Conservation (phyloP, 2,888 invertebrate species). For the Siphlonurus alternatus region DNA sequence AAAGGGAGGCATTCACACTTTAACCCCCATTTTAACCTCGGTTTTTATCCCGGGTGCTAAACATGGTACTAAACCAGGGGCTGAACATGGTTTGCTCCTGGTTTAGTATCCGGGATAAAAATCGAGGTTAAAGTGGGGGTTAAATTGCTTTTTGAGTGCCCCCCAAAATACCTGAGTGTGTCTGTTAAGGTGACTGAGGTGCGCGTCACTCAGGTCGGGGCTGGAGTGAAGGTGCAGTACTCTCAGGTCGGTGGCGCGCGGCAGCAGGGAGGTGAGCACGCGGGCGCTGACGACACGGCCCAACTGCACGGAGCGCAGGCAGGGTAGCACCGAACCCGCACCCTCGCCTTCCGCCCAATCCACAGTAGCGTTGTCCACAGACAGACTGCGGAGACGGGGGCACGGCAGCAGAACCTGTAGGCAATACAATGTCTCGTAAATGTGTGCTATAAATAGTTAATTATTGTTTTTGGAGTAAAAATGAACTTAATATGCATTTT, state of each 20-base stretch:
- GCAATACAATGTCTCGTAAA: background rate
- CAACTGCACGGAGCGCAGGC: conserved; percentile 23
- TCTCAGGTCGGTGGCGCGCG: conserved; percentile 22
- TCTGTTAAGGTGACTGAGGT: conserved; percentile 20
- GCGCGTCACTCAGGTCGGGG: conserved; percentile 24
- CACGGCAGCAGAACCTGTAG: conserved; percentile 23
- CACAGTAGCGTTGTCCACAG: conserved; percentile 23
- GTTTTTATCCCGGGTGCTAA: too few species aligned
- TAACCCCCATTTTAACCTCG: too few species aligned
- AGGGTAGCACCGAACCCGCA: conserved; percentile 2
- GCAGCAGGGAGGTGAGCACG: conserved; percentile 23
- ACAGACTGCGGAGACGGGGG: conserved; percentile 23
- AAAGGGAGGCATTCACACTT: too few species aligned
- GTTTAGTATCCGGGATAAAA: too few species aligned
- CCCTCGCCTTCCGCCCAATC: conserved; percentile 20
- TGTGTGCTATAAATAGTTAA: too few species aligned
- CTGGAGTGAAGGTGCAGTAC: conserved; percentile 26
- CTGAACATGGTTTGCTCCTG: too few species aligned
- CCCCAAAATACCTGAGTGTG: background rate
- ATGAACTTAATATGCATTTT: too few species aligned
- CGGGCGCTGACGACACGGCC: conserved; percentile 23
- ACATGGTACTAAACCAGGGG: too few species aligned
- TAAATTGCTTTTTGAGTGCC: too few species aligned
- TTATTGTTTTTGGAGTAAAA: too few species aligned
- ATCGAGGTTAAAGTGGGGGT: too few species aligned